Base-by-base conservation (phyloP, 1,140 invertebrate species). In the Leptopilina clavipes region DNA sequence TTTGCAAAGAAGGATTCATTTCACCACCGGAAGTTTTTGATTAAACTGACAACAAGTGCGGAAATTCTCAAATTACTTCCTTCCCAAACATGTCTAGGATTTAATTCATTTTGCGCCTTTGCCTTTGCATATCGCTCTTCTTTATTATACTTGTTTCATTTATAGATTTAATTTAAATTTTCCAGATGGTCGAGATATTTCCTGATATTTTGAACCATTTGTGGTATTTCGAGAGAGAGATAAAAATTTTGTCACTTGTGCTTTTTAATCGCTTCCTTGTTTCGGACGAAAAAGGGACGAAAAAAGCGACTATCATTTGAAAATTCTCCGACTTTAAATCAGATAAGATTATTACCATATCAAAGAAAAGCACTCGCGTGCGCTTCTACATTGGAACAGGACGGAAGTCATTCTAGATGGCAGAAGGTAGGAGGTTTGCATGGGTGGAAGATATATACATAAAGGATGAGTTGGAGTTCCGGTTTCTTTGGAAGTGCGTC, bases 381-480 rank as follows among this genome's bases (percentile, higher is more conserved):
- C 25, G 22, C 37, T 40, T 40, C 37, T 31, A 65, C 3, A n/a
- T 31, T 22, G 25, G 22, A 6, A 31, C 25, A 65, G 59, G 19
- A 31, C 59, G 59, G 59, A 65, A 65, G 59, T 65, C 22, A 31
- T 65, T n/a, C 31, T 10, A 65, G 19, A 12, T 74, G 40, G 52
- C 8, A 44, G 48, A 59, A 59, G 45, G 73, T 25, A 37, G 37
- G 22, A 74, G 22, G 37, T 40, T 40, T 54, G 59, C 25, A 40
- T 19, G 52, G 48, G 25, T 22, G 48, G 52, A 43, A 59, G 25
- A 59, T 25, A 31, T n/a, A n/a, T 31, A 43, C 18, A 74, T 52
- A 59, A 40, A 59, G 59, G 17, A 59, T 25, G 59, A 52, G 56
- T 22, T 31, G 37, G 37, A 25, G 74, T 70, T 75, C 74, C 74